These are phyloP conservation scores for Solen grandis DNA, from an alignment of 1,140 invertebrate species.

Conservation along the genomic window DNA sequence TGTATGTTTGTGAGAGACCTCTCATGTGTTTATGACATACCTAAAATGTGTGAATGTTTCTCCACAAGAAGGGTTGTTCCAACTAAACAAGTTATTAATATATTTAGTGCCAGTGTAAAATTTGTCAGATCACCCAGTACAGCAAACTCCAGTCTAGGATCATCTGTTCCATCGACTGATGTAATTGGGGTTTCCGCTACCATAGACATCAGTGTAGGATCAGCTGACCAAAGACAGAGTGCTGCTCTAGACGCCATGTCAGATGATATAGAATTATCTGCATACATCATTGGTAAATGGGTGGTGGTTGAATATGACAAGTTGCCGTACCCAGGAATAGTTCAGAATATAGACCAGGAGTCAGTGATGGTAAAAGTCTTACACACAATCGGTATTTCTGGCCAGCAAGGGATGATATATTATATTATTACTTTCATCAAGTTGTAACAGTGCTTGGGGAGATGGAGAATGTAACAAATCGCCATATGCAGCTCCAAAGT, in stretches of 20 bases:
- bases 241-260: neutral
- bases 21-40: no score
- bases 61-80: neutral
- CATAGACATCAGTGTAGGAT: neutral
- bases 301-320: neutral
- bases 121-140: neutral
- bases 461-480: neutral
- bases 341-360: neutral
- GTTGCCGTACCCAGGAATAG: neutral
- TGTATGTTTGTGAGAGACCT: slow-evolving; percentile 3
- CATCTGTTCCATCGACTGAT: neutral
- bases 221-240: neutral
- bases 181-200: neutral
- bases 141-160: neutral
- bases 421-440: neutral
- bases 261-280: neutral
- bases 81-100: no score
- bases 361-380: slow-evolving; percentile 1
- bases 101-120: no score
- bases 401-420: slow-evolving; percentile 4
- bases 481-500: slow-evolving; percentile 1
- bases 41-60: neutral
- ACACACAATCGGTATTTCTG: slow-evolving; percentile 10
- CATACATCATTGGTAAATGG: neutral
- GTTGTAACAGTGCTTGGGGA: neutral